A percentile compares a stretch with the other conserved stretches of the same genome.
phyloP scores from a whole-genome alignment of 2,113 vertebrate species.

The Emydura subglobosa region DNA sequence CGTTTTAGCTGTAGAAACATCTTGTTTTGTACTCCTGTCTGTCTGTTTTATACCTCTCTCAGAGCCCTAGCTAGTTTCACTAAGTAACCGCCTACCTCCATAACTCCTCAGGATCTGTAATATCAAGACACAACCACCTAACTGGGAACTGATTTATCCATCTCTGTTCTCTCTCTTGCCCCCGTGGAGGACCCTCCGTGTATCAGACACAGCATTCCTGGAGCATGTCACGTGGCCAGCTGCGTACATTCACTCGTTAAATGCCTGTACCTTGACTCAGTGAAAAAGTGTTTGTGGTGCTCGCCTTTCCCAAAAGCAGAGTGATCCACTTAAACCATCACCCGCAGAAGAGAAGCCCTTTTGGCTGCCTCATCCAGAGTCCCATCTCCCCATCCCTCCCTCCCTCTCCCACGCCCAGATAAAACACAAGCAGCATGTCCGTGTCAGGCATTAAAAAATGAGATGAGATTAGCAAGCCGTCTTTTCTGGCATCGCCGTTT shows the following conservation, averaged over 20 bases:
- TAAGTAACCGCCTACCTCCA: not conserved
- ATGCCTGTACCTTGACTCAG: not conserved
- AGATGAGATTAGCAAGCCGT: not conserved
- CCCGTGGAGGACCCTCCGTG: not conserved
- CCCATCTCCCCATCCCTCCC: not conserved
- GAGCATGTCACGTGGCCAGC: not conserved
- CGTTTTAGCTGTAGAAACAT: rapidly evolving
- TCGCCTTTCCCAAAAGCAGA: not conserved
- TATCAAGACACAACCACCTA: not conserved
- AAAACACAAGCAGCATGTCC: not conserved
- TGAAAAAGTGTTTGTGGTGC: not conserved
- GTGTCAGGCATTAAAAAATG: not conserved
- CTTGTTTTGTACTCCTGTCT: rapidly evolving
- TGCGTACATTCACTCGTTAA: not conserved
- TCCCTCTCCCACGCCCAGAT: not conserved
- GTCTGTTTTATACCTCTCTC: rapidly evolving
- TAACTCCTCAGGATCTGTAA: not conserved
- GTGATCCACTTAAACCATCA: not conserved
- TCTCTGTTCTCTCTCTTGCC: not conserved
- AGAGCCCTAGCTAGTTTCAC: not conserved
- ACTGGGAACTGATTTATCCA: not conserved
- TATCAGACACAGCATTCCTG: not conserved
- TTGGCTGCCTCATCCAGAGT: not conserved
- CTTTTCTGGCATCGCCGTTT: not conserved
- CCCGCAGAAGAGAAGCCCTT: not conserved